phyloP scores from a whole-genome alignment of 2,888 invertebrate species.

The Apeira syringaria region DNA sequence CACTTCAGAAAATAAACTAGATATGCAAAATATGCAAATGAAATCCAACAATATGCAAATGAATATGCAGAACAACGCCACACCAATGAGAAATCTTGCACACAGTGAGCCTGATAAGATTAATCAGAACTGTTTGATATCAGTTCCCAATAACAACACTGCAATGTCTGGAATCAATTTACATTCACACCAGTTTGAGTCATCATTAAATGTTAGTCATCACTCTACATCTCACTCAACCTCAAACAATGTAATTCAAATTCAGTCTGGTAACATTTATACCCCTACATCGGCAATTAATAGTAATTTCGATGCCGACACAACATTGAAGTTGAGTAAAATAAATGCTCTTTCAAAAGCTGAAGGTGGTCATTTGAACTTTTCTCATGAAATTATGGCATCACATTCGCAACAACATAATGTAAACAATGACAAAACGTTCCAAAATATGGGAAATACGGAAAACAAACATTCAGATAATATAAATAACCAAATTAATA shows the following conservation, averaged over 20 bases:
- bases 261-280: constrained; percentile 75
- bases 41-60: constrained; percentile 60
- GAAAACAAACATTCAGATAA: constrained; percentile 66
- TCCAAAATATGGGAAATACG: constrained; percentile 68
- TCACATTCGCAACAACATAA: constrained; percentile 71
- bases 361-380: constrained; percentile 75
- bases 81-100: constrained; percentile 51
- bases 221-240: constrained; percentile 65
- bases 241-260: constrained; percentile 75
- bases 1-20: constrained; percentile 60
- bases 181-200: constrained; percentile 71
- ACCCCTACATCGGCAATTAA: constrained; percentile 66
- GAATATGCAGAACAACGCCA: constrained; percentile 58
- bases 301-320: constrained; percentile 73
- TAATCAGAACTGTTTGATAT: constrained; percentile 65
- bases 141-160: constrained; percentile 55
- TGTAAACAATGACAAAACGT: constrained; percentile 69
- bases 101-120: constrained; percentile 64
- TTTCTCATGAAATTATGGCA: constrained; percentile 76
- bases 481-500: constrained; percentile 63
- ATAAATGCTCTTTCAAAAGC: constrained; percentile 75
- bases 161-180: constrained; percentile 54
- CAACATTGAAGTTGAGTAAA: constrained; percentile 73
- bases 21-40: constrained; percentile 62
- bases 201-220: constrained; percentile 63